phyloP scores from a whole-genome alignment of 2,113 vertebrate genomes.

The Leucosticte australis region DNA sequence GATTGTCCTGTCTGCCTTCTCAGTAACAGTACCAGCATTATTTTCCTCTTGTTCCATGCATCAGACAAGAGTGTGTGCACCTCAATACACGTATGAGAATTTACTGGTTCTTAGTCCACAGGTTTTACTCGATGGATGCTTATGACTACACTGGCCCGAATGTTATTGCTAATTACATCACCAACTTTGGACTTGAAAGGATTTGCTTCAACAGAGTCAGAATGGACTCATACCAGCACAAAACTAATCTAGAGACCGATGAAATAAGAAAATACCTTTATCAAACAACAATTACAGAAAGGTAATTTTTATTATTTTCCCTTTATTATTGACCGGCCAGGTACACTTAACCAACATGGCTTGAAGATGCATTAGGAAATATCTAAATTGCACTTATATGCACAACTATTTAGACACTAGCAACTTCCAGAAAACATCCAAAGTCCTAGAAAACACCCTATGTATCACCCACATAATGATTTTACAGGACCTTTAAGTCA shows the following conservation, averaged over 20 bases:
- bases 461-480: background rate
- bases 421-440: background rate
- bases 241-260: background rate
- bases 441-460: background rate
- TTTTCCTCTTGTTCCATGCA: background rate
- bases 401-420: background rate
- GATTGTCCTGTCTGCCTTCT: background rate
- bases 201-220: background rate
- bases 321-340: background rate
- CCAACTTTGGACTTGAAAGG: background rate
- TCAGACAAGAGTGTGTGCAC: background rate
- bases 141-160: background rate
- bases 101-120: background rate
- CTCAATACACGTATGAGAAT: background rate
- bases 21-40: background rate
- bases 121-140: background rate
- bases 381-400: background rate
- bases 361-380: background rate
- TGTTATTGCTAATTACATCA: background rate
- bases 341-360: background rate
- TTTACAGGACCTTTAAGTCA: background rate
- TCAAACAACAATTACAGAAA: background rate
- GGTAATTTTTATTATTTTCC: constrained; percentile 4
- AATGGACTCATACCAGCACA: background rate
- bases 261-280: constrained; percentile 2